A percentile compares a stretch with the other conserved stretches of the same genome.
Conservation (phyloP, 2,113 vertebrate species). For the Nothoprocta perdicaria region DNA sequence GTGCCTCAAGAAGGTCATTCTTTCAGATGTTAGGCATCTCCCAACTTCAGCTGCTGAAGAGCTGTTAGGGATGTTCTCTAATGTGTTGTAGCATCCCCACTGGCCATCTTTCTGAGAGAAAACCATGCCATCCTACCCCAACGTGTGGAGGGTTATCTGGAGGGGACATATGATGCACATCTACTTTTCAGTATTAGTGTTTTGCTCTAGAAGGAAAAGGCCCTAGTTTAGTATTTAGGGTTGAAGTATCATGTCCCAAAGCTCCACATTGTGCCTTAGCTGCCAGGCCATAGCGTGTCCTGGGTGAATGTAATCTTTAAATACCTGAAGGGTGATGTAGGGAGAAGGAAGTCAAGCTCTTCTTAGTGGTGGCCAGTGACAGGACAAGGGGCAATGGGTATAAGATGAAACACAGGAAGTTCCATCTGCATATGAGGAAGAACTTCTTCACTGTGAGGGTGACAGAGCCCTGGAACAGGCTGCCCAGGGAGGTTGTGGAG, state of each 20-base stretch:
- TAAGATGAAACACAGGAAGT: too few relatives aligned
- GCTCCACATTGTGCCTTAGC: neutral
- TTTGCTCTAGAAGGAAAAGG: neutral
- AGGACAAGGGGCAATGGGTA: too few relatives aligned
- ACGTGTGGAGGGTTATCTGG: neutral
- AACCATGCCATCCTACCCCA: neutral
- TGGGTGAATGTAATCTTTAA: neutral
- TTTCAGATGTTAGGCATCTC: neutral
- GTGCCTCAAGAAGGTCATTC: neutral
- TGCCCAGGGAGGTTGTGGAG: too few relatives aligned
- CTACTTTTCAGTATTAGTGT: neutral
- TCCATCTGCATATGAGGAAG: too few relatives aligned
- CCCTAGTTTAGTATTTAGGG: neutral
- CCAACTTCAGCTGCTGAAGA: neutral
- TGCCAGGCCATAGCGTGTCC: neutral
- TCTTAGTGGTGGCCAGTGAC: too few relatives aligned
- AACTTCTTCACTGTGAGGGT: too few relatives aligned
- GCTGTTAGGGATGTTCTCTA: neutral
- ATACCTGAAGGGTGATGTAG: too few relatives aligned
- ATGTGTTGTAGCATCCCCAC: neutral
- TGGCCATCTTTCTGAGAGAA: neutral
- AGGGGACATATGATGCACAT: neutral
- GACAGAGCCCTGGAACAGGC: too few relatives aligned
- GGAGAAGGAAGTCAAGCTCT: too few relatives aligned
- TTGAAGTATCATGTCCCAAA: neutral